Conservation (phyloP, 2,888 invertebrate species). For the Lepidochrysops patricia region DNA sequence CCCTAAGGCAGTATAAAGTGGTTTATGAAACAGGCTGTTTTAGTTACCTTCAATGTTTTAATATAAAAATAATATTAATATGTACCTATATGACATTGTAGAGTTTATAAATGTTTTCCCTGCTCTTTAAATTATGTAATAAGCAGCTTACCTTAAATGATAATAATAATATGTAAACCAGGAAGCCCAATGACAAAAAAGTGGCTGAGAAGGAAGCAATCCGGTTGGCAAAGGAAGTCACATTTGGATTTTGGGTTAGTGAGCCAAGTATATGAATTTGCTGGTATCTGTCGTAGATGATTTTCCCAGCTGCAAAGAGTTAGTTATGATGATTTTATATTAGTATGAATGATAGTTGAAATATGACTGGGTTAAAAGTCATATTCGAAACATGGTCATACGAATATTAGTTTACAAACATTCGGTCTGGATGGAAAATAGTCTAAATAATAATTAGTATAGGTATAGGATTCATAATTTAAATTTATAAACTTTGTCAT, state of each 20-base stretch:
- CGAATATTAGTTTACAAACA: not conserved
- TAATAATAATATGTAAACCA: slow-evolving; percentile 63
- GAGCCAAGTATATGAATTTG: slow-evolving; percentile 70
- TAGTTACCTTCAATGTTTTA: no score
- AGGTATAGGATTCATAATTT: no score
- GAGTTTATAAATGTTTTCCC: no score
- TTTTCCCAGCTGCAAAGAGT: slow-evolving; percentile 72
- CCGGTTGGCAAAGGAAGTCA: slow-evolving; percentile 60
- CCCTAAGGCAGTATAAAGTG: no score
- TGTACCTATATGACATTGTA: no score
- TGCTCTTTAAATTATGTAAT: not conserved
- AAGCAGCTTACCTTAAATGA: slow-evolving; percentile 56
- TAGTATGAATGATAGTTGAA: not conserved
- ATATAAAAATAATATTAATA: no score
- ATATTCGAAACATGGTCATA: not conserved
- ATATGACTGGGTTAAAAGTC: not conserved
- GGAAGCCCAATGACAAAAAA: slow-evolving; percentile 77
- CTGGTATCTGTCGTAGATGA: slow-evolving; percentile 77
- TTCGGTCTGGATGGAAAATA: no score
- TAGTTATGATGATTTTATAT: slow-evolving; percentile 24
- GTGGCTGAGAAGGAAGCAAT: slow-evolving; percentile 60
- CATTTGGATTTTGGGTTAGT: slow-evolving; percentile 66
- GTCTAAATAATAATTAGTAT: no score
- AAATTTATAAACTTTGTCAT: no score
- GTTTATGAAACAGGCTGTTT: no score